Conservation (phyloP, 2,113 vertebrate species). For the Globicephala melas region DNA sequence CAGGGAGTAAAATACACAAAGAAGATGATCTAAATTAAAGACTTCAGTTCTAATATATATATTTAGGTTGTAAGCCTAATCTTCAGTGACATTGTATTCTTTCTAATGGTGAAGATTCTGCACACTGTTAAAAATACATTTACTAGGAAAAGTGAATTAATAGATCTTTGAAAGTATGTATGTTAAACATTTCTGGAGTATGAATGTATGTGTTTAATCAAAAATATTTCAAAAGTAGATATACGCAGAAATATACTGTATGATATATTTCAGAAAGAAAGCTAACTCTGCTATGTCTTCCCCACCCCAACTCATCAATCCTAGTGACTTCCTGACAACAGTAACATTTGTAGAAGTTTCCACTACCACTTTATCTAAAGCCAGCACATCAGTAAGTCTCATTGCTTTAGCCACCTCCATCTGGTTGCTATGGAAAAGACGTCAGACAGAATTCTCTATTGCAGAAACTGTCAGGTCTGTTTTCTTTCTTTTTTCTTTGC, state of each 20-base stretch:
- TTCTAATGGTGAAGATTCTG: not conserved
- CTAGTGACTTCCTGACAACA: not conserved
- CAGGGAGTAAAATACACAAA: not conserved
- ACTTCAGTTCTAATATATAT: not conserved
- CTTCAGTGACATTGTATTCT: not conserved
- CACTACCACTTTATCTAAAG: not conserved
- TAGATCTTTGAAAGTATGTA: not conserved
- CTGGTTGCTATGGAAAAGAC: slow-evolving; percentile 23
- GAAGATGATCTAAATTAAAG: not conserved
- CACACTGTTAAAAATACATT: not conserved
- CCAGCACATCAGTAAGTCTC: not conserved
- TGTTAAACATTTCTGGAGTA: not conserved
- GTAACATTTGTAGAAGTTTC: not conserved
- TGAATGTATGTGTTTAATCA: not conserved
- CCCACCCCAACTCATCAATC: not conserved
- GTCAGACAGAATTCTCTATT: slow-evolving; percentile 54
- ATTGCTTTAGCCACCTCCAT: not conserved
- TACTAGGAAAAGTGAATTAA: not conserved
- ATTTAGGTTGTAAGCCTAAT: not conserved
- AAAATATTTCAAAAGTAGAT: not conserved
- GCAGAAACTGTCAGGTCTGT: not conserved
- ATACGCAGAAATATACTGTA: not conserved
- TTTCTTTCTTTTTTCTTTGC: slow-evolving; percentile 14
- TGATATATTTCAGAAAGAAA: not conserved
- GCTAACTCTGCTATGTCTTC: not conserved